Conservation (phyloP, 2,113 vertebrate genomes). For the Anguilla japonica region DNA sequence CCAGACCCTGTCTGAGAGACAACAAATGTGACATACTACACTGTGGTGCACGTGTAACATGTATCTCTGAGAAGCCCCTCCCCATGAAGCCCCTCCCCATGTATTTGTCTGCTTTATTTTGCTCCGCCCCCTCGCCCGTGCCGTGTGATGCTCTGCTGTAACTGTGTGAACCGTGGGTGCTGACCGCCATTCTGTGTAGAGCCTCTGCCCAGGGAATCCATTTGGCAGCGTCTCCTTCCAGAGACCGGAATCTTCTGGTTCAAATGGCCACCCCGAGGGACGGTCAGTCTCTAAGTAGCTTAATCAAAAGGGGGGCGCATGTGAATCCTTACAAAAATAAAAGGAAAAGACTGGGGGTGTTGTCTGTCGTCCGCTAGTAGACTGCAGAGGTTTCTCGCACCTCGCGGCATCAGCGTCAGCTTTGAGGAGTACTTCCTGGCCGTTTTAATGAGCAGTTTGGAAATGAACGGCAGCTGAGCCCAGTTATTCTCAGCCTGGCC, state of each 20-base stretch:
- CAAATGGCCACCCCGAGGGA: neutral
- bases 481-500: neutral
- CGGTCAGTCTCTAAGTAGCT: neutral
- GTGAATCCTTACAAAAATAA: neutral
- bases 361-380: neutral
- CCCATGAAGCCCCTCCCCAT: neutral
- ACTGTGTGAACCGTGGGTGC: neutral
- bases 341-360: neutral
- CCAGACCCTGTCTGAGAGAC: neutral
- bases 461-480: neutral
- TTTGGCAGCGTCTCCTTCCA: neutral
- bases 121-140: neutral
- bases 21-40: neutral
- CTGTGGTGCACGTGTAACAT: neutral
- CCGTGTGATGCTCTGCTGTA: neutral
- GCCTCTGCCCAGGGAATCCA: neutral
- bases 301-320: neutral
- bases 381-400: neutral
- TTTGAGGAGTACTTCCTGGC: neutral
- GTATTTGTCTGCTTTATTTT: constrained; percentile 1
- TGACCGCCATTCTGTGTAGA: neutral
- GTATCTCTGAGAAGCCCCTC: neutral
- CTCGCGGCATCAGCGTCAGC: neutral
- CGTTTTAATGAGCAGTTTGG: neutral
- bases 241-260: neutral